Conservation (phyloP, 2,888 invertebrate species). For the Heliconius sara region DNA sequence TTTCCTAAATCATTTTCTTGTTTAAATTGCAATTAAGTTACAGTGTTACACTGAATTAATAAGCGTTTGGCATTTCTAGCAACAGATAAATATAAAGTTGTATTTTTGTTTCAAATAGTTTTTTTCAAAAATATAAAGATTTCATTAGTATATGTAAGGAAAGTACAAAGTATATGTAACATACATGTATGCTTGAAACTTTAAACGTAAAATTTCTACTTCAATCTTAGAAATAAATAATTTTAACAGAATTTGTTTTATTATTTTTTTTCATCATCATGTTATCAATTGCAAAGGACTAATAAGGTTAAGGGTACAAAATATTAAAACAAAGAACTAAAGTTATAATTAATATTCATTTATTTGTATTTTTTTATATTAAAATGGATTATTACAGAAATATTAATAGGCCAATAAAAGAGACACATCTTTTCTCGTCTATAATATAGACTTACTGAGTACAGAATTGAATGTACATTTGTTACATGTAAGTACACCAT, state of each 20-base stretch:
- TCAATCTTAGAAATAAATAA: slow-evolving; percentile 18
- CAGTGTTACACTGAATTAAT: neutral
- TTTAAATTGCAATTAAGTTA: neutral
- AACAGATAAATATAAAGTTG: neutral
- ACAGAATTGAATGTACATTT: no score
- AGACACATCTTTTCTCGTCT: no score
- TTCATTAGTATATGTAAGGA: neutral
- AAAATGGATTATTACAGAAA: neutral
- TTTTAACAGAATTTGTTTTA: slow-evolving; percentile 9
- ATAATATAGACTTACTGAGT: no score
- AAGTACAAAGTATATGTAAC: slow-evolving; percentile 19
- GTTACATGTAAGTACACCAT: no score
- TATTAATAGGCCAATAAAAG: neutral
- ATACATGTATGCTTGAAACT: slow-evolving; percentile 8
- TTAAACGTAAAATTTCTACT: slow-evolving; percentile 8
- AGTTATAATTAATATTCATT: neutral
- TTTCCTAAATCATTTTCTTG: neutral
- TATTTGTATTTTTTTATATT: neutral
- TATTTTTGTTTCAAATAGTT: neutral
- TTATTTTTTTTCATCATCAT: neutral
- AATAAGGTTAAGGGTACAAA: neutral
- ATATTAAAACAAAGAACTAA: neutral
- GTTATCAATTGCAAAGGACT: neutral
- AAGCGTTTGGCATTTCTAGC: slow-evolving; percentile 4
- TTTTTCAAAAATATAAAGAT: slow-evolving; percentile 4